Base-by-base conservation (phyloP, 2,113 vertebrate species). In the Campylomormyrus tamandua region DNA sequence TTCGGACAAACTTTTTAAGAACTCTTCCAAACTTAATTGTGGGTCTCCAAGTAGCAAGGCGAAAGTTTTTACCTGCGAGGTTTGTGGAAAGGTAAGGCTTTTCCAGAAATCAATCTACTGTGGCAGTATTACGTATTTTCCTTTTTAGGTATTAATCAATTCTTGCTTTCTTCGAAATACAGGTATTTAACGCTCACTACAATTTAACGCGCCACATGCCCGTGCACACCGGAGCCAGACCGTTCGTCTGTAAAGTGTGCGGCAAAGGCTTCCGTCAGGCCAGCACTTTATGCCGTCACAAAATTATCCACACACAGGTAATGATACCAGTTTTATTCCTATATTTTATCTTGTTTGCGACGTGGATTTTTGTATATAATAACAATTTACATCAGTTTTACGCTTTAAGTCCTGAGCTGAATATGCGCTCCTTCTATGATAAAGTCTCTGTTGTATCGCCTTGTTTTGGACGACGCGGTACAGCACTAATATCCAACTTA, bases 221-320 rank as follows among this genome's bases (percentile, higher is more conserved):
- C 2, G 98, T 99, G 91, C 98, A 99, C 95, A 99, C 98, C 0
- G 98, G 98, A 90, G 98, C 98, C 92, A 96, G 98, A 90, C 98
- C 98, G 24, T 99, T 99, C 93, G 97, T 99, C 89, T 99, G 98
- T 91, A 99, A 99, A 96, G 97, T 99, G 31, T 99, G 98, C 90
- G 98, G 98, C 42, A 98, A 99, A 94, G 98, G 98, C 2, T 99
- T 99, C 93, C 95, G 98, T 0, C 98, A 99, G 93, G 98, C 98
- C 42, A 99, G 98, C 96, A 99, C 98, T 0, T 96, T 99, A 50
- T 99, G 98, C 94, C 93, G 98, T 27, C 98, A 99, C 94, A 99
- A 99, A 92, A 99, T 99, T 93, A 99, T 99, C 91, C 98, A 99
- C 93, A 99, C 98, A 88, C 98, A 98, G 98, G 98, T 99, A 97